A percentile compares a stretch with the other conserved stretches of the same genome.
These are phyloP conservation scores for Mya arenaria DNA, from an alignment of 1,140 invertebrate genomes.

Conservation along the genomic window DNA sequence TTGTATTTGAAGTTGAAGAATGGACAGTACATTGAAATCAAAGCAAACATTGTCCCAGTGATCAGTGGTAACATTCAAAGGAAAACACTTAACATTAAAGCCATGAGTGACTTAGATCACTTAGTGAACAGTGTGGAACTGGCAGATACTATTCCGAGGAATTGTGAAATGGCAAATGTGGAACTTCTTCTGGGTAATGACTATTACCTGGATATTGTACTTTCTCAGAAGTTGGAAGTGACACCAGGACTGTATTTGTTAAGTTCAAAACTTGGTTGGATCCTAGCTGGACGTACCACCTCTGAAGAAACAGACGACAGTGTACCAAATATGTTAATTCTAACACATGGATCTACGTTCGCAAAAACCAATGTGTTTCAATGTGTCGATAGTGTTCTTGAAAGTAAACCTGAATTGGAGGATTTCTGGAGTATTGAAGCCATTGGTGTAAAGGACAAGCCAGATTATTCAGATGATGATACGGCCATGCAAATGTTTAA, in stretches of 20 bases:
- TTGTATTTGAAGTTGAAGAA: not conserved
- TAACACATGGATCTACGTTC: constrained; percentile 1
- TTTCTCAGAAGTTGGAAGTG: not conserved
- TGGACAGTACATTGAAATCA: constrained; percentile 1
- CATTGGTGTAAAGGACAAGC: not conserved
- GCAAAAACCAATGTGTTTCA: not conserved
- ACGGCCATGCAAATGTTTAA: not conserved
- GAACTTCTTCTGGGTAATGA: constrained; percentile 5
- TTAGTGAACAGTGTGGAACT: not conserved
- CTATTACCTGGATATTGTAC: constrained; percentile 13
- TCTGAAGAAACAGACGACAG: not conserved
- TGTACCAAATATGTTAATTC: constrained; percentile 12
- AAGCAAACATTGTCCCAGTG: not conserved
- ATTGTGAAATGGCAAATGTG: not conserved
- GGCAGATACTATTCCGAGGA: not conserved
- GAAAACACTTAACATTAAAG: not conserved
- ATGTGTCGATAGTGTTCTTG: no score
- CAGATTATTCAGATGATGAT: not conserved
- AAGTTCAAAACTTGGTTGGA: constrained; percentile 1
- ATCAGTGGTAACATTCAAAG: constrained; percentile 16
- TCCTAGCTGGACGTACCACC: not conserved
- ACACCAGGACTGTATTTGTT: not conserved
- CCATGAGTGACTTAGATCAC: not conserved
- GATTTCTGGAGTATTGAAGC: not conserved
- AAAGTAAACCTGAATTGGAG: no score